These are phyloP conservation scores for Polydrusus pterygomalis DNA, from an alignment of 2,888 invertebrate species.

Conservation along the genomic window DNA sequence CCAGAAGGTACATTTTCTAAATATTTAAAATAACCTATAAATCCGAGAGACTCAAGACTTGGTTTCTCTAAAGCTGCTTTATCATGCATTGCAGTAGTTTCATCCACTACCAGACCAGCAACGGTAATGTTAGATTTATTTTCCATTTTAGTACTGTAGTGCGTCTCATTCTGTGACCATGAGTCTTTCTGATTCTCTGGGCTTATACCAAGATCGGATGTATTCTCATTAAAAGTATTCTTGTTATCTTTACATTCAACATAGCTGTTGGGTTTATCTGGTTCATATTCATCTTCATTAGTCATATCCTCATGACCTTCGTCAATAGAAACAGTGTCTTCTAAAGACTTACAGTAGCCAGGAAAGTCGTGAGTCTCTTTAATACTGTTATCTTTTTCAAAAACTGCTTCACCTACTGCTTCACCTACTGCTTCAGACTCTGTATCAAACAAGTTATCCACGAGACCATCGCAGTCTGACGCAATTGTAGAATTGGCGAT, in stretches of 20 bases:
- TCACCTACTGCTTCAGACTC: not conserved
- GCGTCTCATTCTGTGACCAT: too few species aligned
- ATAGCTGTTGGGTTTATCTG: not conserved
- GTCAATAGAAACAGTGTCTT: not conserved
- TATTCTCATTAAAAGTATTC: not conserved
- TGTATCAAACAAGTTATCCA: not conserved
- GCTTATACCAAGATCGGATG: not conserved
- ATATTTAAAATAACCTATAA: too few species aligned
- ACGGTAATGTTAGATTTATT: too few species aligned
- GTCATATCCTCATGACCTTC: not conserved
- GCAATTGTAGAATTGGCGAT: not conserved
- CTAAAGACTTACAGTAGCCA: not conserved
- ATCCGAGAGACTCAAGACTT: too few species aligned
- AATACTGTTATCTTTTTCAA: not conserved
- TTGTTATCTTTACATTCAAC: not conserved
- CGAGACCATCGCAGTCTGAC: not conserved
- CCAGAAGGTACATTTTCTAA: too few species aligned
- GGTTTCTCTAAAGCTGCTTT: too few species aligned
- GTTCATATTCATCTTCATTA: not conserved
- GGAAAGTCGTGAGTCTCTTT: not conserved
- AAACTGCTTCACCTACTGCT: not conserved
- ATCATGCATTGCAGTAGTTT: too few species aligned
- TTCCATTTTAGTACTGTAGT: too few species aligned
- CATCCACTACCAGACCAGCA: too few species aligned
- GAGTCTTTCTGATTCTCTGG: not conserved